These are phyloP conservation scores for Sebastes paucispinis DNA, from an alignment of 2,797 vertebrate species.

Conservation along the genomic window DNA sequence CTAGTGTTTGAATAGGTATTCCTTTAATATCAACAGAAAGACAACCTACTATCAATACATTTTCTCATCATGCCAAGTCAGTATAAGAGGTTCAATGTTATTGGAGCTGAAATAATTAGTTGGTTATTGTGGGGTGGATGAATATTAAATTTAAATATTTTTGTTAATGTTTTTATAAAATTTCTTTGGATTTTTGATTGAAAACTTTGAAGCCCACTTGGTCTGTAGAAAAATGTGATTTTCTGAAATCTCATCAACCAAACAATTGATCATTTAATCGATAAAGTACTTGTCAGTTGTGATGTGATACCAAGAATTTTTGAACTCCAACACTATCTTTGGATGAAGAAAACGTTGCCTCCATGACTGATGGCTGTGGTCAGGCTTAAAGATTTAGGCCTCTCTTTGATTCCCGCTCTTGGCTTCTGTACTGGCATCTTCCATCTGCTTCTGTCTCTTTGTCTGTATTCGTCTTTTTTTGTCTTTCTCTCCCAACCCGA, in stretches of 20 bases:
- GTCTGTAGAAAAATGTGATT: background rate
- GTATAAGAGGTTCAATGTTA: background rate
- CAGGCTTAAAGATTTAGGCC: conserved; percentile 6
- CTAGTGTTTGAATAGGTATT: background rate
- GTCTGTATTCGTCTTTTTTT: conserved; percentile 48
- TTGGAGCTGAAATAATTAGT: background rate
- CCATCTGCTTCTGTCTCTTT: conserved; percentile 40
- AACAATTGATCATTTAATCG: background rate
- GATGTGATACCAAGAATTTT: background rate
- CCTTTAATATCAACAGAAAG: background rate
- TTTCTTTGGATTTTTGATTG: background rate
- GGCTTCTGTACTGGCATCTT: conserved; percentile 27
- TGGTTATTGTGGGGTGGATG: background rate
- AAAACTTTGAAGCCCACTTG: background rate
- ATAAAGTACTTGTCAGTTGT: too few relatives aligned
- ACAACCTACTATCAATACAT: background rate
- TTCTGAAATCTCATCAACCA: background rate
- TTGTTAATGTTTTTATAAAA: background rate
- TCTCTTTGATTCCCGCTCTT: conserved; percentile 19
- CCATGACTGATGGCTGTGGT: background rate
- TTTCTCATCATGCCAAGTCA: background rate
- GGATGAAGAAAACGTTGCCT: background rate
- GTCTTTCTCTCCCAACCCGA: conserved; percentile 20
- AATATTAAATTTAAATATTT: background rate
- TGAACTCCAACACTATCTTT: background rate